These are phyloP conservation scores for Camponotus fellah DNA, from an alignment of 2,888 invertebrate species.

Conservation along the genomic window DNA sequence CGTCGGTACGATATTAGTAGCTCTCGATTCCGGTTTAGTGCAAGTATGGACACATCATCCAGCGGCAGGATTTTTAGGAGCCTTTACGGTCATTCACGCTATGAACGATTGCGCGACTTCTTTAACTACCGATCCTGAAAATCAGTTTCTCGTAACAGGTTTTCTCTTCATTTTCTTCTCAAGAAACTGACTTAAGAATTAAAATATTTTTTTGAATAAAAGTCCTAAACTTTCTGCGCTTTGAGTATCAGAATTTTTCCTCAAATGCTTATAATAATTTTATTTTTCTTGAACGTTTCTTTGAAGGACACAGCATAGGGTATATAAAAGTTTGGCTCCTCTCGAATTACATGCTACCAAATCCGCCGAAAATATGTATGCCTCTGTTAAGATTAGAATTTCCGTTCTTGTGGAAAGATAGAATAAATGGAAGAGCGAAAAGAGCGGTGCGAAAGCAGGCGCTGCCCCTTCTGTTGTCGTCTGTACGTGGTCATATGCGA, in stretches of 20 bases:
- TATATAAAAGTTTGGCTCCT: constrained; percentile 94
- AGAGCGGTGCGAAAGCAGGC: constrained; percentile 88
- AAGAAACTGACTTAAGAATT: not conserved
- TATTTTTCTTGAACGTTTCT: not conserved
- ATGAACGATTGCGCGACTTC: constrained; percentile 90
- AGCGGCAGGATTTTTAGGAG: constrained; percentile 90
- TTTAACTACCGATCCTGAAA: constrained; percentile 90
- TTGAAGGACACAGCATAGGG: constrained; percentile 88
- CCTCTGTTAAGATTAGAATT: constrained; percentile 90
- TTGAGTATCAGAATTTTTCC: not conserved
- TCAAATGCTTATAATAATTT: not conserved
- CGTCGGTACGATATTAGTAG: constrained; percentile 90
- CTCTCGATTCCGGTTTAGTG: constrained; percentile 91
- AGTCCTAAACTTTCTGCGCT: not conserved
- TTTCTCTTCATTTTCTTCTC: not conserved
- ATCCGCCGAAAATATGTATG: constrained; percentile 87
- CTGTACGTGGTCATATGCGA: constrained; percentile 91
- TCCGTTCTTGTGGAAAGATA: constrained; percentile 91
- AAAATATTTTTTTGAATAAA: not conserved
- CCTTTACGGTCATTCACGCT: constrained; percentile 91
- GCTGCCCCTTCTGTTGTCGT: constrained; percentile 90
- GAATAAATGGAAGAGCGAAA: constrained; percentile 90
- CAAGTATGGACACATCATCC: constrained; percentile 95
- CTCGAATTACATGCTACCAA: constrained; percentile 88
- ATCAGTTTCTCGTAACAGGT: constrained; percentile 92